A percentile compares a stretch with the other conserved stretches of the same genome.
These are phyloP conservation scores for Trimorus sp. DNA, from an alignment of 2,888 invertebrate genomes.

Conservation along the genomic window DNA sequence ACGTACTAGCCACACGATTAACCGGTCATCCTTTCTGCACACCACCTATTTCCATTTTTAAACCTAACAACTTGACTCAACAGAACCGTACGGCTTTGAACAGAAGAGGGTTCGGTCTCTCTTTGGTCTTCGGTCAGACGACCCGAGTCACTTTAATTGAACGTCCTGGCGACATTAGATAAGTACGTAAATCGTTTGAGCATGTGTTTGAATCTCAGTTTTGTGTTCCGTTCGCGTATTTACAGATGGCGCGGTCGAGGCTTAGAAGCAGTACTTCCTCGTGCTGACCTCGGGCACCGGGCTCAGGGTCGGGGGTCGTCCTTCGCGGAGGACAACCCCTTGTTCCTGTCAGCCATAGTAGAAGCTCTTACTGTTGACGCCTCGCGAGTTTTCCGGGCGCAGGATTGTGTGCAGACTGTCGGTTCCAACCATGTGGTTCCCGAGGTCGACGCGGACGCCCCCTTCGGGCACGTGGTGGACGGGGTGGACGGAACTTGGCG, in stretches of 20 bases:
- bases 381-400: constrained; percentile 79
- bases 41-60: too few relatives aligned
- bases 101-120: neutral
- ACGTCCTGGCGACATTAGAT: constrained; percentile 26
- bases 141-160: constrained; percentile 19
- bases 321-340: constrained; percentile 81
- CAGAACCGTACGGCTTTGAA: neutral
- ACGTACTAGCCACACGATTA: too few relatives aligned
- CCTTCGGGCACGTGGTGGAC: constrained; percentile 56
- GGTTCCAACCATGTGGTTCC: constrained; percentile 80
- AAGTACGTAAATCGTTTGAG: constrained; percentile 57
- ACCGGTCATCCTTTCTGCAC: too few relatives aligned
- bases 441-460: constrained; percentile 79
- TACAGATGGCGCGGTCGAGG: constrained; percentile 31
- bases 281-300: constrained; percentile 80
- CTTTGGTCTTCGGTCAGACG: constrained; percentile 17
- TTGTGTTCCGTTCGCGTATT: constrained; percentile 43
- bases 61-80: neutral
- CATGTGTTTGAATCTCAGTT: constrained; percentile 55
- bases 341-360: constrained; percentile 90
- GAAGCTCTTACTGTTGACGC: constrained; percentile 76
- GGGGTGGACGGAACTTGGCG: constrained; percentile 71
- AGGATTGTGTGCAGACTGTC: constrained; percentile 78
- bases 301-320: constrained; percentile 72
- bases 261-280: constrained; percentile 80